Base-by-base conservation (phyloP, 1,140 invertebrate species). In the Platyscapa corneri region DNA sequence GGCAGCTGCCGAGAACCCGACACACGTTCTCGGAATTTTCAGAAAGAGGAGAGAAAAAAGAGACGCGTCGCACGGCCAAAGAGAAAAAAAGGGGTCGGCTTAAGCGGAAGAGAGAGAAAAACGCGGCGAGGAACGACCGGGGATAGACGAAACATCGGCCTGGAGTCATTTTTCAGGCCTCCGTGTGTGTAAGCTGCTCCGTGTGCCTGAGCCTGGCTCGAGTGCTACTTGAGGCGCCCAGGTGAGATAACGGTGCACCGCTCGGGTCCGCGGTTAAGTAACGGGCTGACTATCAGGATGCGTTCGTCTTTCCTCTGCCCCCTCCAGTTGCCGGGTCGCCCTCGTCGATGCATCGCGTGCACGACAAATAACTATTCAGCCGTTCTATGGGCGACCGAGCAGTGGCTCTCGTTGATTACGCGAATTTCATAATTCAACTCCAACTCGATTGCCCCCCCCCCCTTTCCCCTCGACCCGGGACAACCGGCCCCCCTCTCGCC, bases 211-310 rank as follows among this genome's bases (percentile, higher is more conserved):
- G 53, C 46, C 27, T 56, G 0, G 34, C 39, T 72, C 23, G 65
- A 46, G 75, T 20, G 32, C 32, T 39, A 56, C 70, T 32, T 72
- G 23, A 27, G 49, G 34, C 74, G 78, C 49, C 88, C 92, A 93
- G 92, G 91, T 93, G 92, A 93, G 91, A 89, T 93, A 93, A 93
- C 92, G 93, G 93, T 93, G 90, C 90, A 89, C 42, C 88, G 34
- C 49, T 53, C 49, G 49, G 18, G 10, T 53, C 49, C 49, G 90
- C 92, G 92, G 93, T 93, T 92, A 93, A 93, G 90, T 93, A 93
- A 93, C 92, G 92, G 92, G 87, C 90, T 90, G 85, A 84, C 87
- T 86, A 87, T 88, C 87, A 76, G 84, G 86, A 87, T 85, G 84
- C 86, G 81, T 83, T 78, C 84, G 78, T n/a, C n/a, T n/a, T n/a